These are phyloP conservation scores for Ceratotherium simum DNA, from an alignment of 2,113 vertebrate genomes.

Conservation along the genomic window DNA sequence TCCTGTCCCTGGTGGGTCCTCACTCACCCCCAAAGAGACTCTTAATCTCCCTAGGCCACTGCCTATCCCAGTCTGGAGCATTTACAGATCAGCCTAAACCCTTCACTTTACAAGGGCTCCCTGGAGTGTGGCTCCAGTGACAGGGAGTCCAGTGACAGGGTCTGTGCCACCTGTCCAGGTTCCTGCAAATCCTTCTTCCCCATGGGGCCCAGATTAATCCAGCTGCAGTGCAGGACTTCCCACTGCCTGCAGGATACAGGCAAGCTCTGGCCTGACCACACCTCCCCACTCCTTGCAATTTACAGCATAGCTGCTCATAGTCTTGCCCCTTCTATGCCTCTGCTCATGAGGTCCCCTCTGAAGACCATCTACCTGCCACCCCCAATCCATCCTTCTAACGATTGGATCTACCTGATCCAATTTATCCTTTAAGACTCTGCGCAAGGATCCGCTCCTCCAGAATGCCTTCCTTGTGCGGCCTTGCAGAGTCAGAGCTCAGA, in stretches of 20 bases:
- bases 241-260: background rate
- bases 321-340: background rate
- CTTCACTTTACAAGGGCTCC: background rate
- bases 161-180: background rate
- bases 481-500: background rate
- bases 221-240: background rate
- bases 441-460: background rate
- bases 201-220: too few relatives aligned
- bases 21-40: background rate
- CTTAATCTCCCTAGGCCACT: background rate
- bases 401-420: background rate
- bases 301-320: background rate
- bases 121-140: accelerated
- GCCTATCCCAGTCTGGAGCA: background rate
- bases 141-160: accelerated
- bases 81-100: background rate
- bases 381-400: background rate
- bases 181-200: background rate
- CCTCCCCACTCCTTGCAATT: too few relatives aligned
- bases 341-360: background rate
- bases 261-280: background rate
- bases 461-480: background rate
- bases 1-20: background rate
- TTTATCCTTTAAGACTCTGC: background rate
- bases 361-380: background rate